phyloP scores from a whole-genome alignment of 2,888 invertebrate genomes.

The Stratiomys singularior region DNA sequence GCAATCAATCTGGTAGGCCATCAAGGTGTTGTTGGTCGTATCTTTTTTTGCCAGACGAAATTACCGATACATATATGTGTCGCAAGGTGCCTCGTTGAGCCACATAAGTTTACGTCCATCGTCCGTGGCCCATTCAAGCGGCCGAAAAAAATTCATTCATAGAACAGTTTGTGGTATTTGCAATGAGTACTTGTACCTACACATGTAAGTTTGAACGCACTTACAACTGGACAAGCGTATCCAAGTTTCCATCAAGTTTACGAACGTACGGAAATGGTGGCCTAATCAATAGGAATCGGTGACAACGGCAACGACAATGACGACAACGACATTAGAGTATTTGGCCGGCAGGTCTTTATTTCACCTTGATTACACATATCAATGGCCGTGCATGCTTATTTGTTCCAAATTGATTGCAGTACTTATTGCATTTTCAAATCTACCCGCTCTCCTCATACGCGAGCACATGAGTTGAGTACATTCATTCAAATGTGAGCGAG shows the following conservation, averaged over 20 bases:
- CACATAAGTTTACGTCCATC: neutral
- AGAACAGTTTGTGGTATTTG: neutral
- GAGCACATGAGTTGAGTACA: too few relatives aligned
- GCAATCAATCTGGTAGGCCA: conserved; percentile 1
- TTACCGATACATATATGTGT: conserved; percentile 22
- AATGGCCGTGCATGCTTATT: neutral
- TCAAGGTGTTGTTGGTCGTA: neutral
- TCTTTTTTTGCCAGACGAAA: conserved; percentile 2
- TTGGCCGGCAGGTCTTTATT: conserved; percentile 20
- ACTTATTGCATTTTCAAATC: too few relatives aligned
- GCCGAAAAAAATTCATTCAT: conserved; percentile 17
- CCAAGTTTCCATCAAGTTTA: too few relatives aligned
- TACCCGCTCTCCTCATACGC: too few relatives aligned
- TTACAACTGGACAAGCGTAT: too few relatives aligned
- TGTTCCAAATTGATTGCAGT: too few relatives aligned
- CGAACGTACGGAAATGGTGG: conserved; percentile 33
- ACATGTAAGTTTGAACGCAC: neutral
- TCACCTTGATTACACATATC: conserved; percentile 39
- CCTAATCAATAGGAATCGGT: conserved; percentile 30
- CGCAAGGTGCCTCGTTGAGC: conserved; percentile 14
- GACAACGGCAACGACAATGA: too few relatives aligned
- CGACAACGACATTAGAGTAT: conserved; percentile 26
- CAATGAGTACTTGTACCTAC: too few relatives aligned
- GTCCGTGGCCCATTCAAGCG: neutral
- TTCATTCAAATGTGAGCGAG: too few relatives aligned